Percentiles rank a stretch among this genome's conserved stretches.
phyloP scores from a whole-genome alignment of 2,888 invertebrate genomes.

The Schrankia costaestrigalis region DNA sequence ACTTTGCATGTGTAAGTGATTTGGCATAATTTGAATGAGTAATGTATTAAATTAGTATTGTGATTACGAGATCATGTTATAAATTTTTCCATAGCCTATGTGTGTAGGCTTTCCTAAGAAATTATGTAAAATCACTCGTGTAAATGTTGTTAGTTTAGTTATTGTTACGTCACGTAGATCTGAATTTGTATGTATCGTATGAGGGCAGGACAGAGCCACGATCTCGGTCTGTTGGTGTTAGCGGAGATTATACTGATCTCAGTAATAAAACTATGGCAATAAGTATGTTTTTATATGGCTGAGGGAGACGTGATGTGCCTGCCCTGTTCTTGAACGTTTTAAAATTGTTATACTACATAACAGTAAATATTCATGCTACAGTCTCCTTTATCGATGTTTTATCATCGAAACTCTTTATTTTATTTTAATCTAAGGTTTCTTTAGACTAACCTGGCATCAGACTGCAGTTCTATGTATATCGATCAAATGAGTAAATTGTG shows the following conservation, averaged over 20 bases:
- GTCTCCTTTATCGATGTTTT: too few species aligned
- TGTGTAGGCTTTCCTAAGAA: neutral
- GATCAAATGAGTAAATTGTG: slow-evolving; percentile 22
- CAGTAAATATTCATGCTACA: too few species aligned
- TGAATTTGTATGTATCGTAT: slow-evolving; percentile 43
- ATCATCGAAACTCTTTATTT: too few species aligned
- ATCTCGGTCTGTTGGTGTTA: slow-evolving; percentile 18
- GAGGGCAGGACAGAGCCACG: slow-evolving; percentile 11
- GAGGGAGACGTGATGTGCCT: slow-evolving; percentile 10
- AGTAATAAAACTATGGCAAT: slow-evolving; percentile 32
- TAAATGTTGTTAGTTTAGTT: slow-evolving; percentile 22
- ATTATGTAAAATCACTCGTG: slow-evolving; percentile 14
- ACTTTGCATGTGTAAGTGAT: slow-evolving; percentile 16
- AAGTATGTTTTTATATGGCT: slow-evolving; percentile 24
- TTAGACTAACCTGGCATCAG: slow-evolving; percentile 12
- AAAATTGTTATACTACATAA: neutral
- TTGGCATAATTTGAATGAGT: slow-evolving; percentile 1
- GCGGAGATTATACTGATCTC: slow-evolving; percentile 16
- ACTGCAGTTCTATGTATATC: slow-evolving; percentile 15
- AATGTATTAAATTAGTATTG: too few species aligned
- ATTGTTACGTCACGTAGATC: slow-evolving; percentile 46
- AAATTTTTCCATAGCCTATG: neutral
- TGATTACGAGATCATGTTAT: too few species aligned
- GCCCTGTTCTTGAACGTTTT: slow-evolving; percentile 4
- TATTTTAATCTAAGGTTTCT: slow-evolving; percentile 8